A percentile compares a stretch with the other conserved stretches of the same genome.
Conservation (phyloP, 2,797 vertebrate genomes). For the Notolabrus celidotus region DNA sequence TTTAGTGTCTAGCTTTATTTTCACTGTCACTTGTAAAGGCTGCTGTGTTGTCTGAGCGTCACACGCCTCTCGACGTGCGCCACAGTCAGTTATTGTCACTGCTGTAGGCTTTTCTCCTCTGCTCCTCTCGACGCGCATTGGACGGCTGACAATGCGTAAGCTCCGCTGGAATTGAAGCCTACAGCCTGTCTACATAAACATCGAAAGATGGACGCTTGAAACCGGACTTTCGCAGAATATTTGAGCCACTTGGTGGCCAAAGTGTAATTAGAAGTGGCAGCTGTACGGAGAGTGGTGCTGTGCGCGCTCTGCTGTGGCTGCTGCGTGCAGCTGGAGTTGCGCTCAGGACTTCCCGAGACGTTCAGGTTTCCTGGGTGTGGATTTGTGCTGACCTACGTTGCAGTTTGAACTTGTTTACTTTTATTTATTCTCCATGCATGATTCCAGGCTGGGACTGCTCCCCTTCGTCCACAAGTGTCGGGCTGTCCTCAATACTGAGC, state of each 20-base stretch:
- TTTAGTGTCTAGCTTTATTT: background rate
- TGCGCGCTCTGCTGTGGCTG: slow-evolving; percentile 45
- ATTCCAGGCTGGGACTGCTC: slow-evolving; percentile 13
- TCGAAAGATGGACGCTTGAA: slow-evolving; percentile 34
- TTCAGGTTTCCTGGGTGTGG: slow-evolving; percentile 25
- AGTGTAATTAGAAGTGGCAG: slow-evolving; percentile 37
- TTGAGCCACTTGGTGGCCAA: slow-evolving; percentile 42
- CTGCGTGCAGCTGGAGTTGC: slow-evolving; percentile 60
- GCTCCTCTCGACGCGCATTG: slow-evolving; percentile 65
- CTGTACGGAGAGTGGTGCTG: slow-evolving; percentile 2
- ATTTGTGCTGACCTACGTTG: slow-evolving; percentile 29
- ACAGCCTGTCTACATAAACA: slow-evolving; percentile 39
- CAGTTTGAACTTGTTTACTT: slow-evolving; percentile 45
- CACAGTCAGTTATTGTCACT: slow-evolving; percentile 46
- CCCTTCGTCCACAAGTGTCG: slow-evolving; percentile 13
- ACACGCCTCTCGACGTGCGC: slow-evolving; percentile 36
- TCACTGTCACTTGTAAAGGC: background rate
- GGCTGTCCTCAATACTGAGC: slow-evolving; percentile 44
- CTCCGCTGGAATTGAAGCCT: slow-evolving; percentile 48
- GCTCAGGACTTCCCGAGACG: slow-evolving; percentile 48
- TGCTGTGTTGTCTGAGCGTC: slow-evolving; percentile 18
- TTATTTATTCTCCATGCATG: background rate
- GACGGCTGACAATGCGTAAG: slow-evolving; percentile 57
- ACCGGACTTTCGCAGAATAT: slow-evolving; percentile 36
- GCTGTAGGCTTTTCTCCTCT: slow-evolving; percentile 24